Base-by-base conservation (phyloP, 2,113 vertebrate species). In the Gorsachius goisagi region DNA sequence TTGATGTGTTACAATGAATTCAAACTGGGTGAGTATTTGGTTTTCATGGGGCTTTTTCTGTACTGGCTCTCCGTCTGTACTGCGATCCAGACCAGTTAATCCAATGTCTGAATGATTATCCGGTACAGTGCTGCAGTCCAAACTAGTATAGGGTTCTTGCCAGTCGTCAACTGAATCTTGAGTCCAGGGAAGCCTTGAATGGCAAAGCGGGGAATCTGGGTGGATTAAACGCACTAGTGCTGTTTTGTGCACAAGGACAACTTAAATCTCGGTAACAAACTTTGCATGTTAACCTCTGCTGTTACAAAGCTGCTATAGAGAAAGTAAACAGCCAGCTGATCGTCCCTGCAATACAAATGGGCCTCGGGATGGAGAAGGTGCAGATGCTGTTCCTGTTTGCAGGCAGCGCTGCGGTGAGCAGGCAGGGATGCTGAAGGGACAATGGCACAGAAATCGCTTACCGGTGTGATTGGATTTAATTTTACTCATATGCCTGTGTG, bases 401-500 rank as follows among this genome's bases (percentile, higher is more conserved):
- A 73, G 28, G 44, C 60, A 37, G 32, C 47, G 62, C 28, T 92
- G 41, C 12, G 50, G 30, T 35, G 84, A 53, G 28, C n/a, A 60
- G 63, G 24, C 23, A 47, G 60, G 16, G 15, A 28, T 73, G 81
- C 76, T 49, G 74, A 53, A 83, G 77, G 50, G 67, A 47, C 74
- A 39, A 22, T 3, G 1, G 7, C 24, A 45, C 12, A 59, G 69
- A 64, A 15, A 30, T 33, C 5, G 3, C 24, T 49, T 56, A 32
- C 18, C 1, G 1, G 21, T 44, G 27, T 75, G 67, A 45, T 27
- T 64, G 39, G 52, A 75, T 88, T 88, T 39, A 50, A 6, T 15
- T 2, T 63, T 56, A 19, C 27, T 56, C 30, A 0, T 18, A 3
- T 9, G 7, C 7, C 60, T 1, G 0, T 56, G 32, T 18, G 37